Evolutionary conservation across 1,140 invertebrate genomes (phyloP).

Genomic region (Nymphalis io): DNA sequence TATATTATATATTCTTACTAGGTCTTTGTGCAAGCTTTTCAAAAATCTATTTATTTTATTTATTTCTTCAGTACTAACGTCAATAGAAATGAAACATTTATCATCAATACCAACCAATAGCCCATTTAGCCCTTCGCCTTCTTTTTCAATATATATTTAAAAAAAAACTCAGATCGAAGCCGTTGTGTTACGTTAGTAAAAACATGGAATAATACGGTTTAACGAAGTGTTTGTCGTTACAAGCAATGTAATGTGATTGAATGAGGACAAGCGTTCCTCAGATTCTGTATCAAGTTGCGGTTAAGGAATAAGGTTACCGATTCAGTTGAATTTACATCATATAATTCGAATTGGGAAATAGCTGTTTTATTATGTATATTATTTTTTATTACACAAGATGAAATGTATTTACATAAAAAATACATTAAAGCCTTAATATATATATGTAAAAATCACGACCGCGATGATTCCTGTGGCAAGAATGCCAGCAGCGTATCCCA

Average conservation of each 20-base stretch:
- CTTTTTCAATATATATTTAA: background rate
- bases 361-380: background rate
- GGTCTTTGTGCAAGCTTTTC: no score
- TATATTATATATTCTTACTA: no score
- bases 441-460: no score
- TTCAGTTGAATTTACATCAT: background rate
- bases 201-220: constrained; percentile 33
- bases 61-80: no score
- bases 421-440: no score
- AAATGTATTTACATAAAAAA: no score
- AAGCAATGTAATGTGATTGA: constrained; percentile 57
- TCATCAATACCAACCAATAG: background rate
- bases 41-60: no score
- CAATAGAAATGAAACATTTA: no score
- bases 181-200: constrained; percentile 24
- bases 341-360: background rate
- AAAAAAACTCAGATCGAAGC: background rate
- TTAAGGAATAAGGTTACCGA: constrained; percentile 23
- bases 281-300: constrained; percentile 27
- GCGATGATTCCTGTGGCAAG: no score
- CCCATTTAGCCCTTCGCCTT: background rate
- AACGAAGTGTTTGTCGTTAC: constrained; percentile 47
- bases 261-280: constrained; percentile 47
- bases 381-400: no score
- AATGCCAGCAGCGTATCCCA: no score